phyloP scores from a whole-genome alignment of 1,140 invertebrate genomes.

The Patella vulgata region DNA sequence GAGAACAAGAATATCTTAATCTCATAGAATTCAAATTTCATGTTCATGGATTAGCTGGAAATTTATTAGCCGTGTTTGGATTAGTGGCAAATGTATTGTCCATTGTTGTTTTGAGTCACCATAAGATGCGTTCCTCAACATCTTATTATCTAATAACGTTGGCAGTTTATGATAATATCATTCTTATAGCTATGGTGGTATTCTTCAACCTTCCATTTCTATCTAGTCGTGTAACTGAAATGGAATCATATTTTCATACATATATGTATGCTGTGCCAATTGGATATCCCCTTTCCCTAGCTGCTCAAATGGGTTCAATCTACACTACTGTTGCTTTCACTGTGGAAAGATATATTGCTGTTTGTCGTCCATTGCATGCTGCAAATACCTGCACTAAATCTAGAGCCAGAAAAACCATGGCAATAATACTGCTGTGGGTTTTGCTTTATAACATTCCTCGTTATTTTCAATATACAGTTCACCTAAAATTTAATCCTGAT shows the following conservation, averaged over 20 bases:
- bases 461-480: constrained; percentile 72
- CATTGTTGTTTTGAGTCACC: constrained; percentile 59
- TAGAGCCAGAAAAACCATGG: constrained; percentile 72
- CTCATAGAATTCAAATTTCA: constrained; percentile 59
- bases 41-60: constrained; percentile 71
- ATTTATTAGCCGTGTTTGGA: constrained; percentile 72
- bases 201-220: constrained; percentile 79
- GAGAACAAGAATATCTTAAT: too few relatives aligned
- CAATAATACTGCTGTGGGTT: constrained; percentile 74
- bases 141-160: constrained; percentile 62
- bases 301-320: constrained; percentile 85
- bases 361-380: constrained; percentile 81
- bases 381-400: constrained; percentile 79
- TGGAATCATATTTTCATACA: constrained; percentile 73
- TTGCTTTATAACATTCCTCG: constrained; percentile 76
- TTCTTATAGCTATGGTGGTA: constrained; percentile 78
- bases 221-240: constrained; percentile 75
- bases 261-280: constrained; percentile 65
- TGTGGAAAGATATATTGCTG: constrained; percentile 80
- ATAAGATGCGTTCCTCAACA: constrained; percentile 60
- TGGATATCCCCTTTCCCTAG: constrained; percentile 73
- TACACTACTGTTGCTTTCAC: constrained; percentile 84
- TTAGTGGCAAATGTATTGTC: constrained; percentile 60
- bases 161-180: constrained; percentile 59
- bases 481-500: too few relatives aligned